phyloP scores from a whole-genome alignment of 2,113 vertebrate species.

The Eurystomus gularis region DNA sequence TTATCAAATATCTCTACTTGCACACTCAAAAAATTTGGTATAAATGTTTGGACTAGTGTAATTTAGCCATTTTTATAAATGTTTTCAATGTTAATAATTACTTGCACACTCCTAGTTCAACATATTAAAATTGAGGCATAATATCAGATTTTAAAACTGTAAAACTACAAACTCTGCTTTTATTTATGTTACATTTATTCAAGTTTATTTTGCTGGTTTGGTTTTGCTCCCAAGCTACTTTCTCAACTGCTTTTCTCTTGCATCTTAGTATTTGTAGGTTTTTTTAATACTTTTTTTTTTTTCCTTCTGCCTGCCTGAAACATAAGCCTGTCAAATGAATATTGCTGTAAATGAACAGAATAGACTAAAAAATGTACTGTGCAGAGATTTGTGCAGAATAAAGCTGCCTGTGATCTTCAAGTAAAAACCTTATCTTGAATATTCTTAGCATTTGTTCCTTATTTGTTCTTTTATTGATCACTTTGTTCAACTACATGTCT shows the following conservation, averaged over 20 bases:
- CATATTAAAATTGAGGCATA: neutral
- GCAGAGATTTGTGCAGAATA: neutral
- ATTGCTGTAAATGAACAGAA: neutral
- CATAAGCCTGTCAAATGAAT: neutral
- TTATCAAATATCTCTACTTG: neutral
- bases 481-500: neutral
- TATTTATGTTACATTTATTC: neutral
- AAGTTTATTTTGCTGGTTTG: neutral
- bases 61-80: neutral
- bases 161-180: neutral
- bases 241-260: neutral
- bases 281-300: neutral
- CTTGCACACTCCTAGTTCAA: neutral
- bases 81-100: neutral
- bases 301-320: neutral
- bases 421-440: constrained; percentile 6
- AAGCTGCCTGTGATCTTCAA: neutral
- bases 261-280: neutral
- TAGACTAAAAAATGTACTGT: neutral
- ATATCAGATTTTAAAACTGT: neutral
- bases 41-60: neutral
- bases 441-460: constrained; percentile 9
- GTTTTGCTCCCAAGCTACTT: neutral
- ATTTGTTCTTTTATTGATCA: constrained; percentile 38
- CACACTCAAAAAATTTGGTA: neutral